Percentiles rank a stretch among this genome's conserved stretches.
Evolutionary conservation across 1,140 invertebrate genomes (phyloP).

Genomic region (Vanessa tameamea): DNA sequence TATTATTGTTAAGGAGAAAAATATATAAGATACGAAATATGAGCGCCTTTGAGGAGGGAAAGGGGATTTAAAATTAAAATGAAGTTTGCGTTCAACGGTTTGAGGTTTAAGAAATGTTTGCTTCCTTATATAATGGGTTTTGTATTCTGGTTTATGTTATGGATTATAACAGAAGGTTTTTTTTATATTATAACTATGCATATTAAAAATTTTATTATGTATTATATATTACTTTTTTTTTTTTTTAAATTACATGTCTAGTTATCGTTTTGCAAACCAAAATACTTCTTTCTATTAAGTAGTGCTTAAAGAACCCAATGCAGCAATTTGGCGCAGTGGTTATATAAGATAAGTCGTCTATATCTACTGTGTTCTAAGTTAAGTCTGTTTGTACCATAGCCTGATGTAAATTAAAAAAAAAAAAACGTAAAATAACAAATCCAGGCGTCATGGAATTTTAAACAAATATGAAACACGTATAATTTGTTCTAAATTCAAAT

Average conservation of each 20-base stretch:
- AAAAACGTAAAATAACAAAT: too few relatives aligned
- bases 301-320: too few relatives aligned
- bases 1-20: conserved; percentile 33
- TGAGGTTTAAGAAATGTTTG: conserved; percentile 34
- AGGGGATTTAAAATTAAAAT: conserved; percentile 43
- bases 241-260: neutral
- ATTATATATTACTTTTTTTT: neutral
- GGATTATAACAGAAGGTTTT: neutral
- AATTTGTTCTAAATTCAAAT: neutral
- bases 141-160: conserved; percentile 14
- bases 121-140: conserved; percentile 38
- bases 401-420: too few relatives aligned
- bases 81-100: conserved; percentile 37
- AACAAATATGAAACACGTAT: too few relatives aligned
- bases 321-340: too few relatives aligned
- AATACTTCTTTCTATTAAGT: too few relatives aligned
- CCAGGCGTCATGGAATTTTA: too few relatives aligned
- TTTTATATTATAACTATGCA: too few relatives aligned
- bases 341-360: too few relatives aligned
- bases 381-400: too few relatives aligned
- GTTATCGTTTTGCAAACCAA: too few relatives aligned
- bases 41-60: conserved; percentile 32
- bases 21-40: conserved; percentile 35
- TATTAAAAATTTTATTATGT: neutral
- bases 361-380: too few relatives aligned